Base-by-base conservation (phyloP, 92 coral and sea anemone genomes). In the Ricordea florida region DNA sequence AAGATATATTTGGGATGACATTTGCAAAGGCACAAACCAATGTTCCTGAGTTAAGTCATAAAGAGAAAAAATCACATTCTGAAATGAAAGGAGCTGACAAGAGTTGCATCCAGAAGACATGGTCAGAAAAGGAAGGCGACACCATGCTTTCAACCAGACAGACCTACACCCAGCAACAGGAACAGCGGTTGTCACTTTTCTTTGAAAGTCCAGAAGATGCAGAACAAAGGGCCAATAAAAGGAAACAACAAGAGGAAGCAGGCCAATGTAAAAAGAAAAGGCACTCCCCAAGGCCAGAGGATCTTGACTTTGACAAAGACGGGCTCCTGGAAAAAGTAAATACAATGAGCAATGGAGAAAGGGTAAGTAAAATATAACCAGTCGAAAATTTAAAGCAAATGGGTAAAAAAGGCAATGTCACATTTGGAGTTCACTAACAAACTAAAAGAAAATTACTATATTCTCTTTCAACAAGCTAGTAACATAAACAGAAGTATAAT, bases 1-100 rank as follows among this genome's bases (percentile, higher is more conserved):
- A 77, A 77, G 74, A 77, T 15, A 40, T 65, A 32, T 77, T 64
- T 55, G 66, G 74, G 10, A 42, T 77, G 74, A 38, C 67, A 30
- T 77, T 77, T 64, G 67, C 74, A 23, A 51, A 64, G 41, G 83
- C 66, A 24, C 83, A 77, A 66, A 40, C 83, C 27, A 77, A 77
- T 65, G 55, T 58, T 3, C 59, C 83, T 15, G 75, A 65, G 26
- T 46, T 74, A 37, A 23, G 14, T 35, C 53, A 59, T 24, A 69
- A 61, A 14, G 38, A 48, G 31, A 77, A 76, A 64, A 64, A 77
- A 57, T 36, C 37, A 8, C 58, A 53, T 50, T 10, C 74, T 25
- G 66, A 63, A 40, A 2, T 63, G 22, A 50, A 38, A 15, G 41
- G 57, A 6, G 31, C 9, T 3, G 69, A 55, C 14, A 77, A 77